These are phyloP conservation scores for Chironex yamaguchii DNA, from an alignment of 30 jellyfish, hydroid and myxozoan genomes.

Conservation along the genomic window DNA sequence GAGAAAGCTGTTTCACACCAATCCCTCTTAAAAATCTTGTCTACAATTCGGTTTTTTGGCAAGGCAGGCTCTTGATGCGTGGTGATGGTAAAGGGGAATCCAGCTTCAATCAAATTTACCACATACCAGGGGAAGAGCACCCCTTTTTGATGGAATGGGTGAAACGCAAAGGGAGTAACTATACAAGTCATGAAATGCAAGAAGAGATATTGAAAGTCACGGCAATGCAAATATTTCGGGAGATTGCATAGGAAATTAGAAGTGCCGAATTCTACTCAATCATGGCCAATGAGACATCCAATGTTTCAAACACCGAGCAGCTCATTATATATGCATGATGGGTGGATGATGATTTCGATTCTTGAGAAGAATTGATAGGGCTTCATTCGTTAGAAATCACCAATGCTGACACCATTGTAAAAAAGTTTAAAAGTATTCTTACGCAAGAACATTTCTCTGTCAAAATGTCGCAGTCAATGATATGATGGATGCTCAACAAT, in stretches of 20 bases:
- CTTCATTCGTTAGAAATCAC: neutral
- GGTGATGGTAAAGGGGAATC: too few relatives aligned
- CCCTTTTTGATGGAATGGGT: too few relatives aligned
- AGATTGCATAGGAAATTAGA: neutral
- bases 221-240: conserved; percentile 14
- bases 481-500: neutral
- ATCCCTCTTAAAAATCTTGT: too few relatives aligned
- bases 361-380: neutral
- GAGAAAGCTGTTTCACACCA: too few relatives aligned
- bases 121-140: too few relatives aligned
- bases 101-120: too few relatives aligned
- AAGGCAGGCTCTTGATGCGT: too few relatives aligned
- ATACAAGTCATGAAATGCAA: conserved; percentile 9
- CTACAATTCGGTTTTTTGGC: too few relatives aligned
- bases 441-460: neutral
- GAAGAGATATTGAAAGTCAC: neutral
- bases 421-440: too few relatives aligned
- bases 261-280: neutral
- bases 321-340: neutral
- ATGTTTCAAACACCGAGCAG: conserved; percentile 15
- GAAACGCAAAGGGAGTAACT: neutral
- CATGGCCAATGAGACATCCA: conserved; percentile 15
- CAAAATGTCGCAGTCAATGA: conserved; percentile 2
- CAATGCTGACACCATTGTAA: too few relatives aligned
- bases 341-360: conserved; percentile 6